Base-by-base conservation (phyloP, 30 jellyfish, hydroid and myxozoan species). In the Nemopilema nomurai region DNA sequence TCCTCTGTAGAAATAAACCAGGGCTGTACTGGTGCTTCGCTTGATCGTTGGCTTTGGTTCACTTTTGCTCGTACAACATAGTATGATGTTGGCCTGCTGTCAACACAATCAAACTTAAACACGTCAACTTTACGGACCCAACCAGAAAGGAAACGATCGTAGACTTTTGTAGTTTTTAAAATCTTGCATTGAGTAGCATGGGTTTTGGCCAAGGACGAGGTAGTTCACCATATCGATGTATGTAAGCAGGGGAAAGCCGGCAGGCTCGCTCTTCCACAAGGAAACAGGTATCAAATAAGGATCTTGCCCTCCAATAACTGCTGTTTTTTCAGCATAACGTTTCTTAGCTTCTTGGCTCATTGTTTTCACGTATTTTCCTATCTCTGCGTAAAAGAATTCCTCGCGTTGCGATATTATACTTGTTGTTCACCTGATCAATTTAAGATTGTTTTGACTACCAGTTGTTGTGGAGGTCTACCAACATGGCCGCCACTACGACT, bases 401-500 rank as follows among this genome's bases (percentile, higher is more conserved):
- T 64, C 18, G 31, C 6, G 74, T 64, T 64, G 6, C 6, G 74
- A 64, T 64, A 64, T 64, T 64, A 64, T 64, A 64, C 74, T 64
- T 64, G 74, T 64, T 64, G 74, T 64, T 64, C 74, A 64, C 74
- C 18, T 64, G 74, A 64, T 64, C 74, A 64, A 64, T 64, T 3
- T 64, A 64, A 64, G 18, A 64, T 64, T 64, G 74, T 64, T 64
- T 64, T 21, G 74, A 64, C 74, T 64, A 64, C 74, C 74, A 64
- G 74, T 64, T 3, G 74, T 64, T 64, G 74, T 19, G 74, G 74
- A 64, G 31, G 74, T 64, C 74, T 64, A 64, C 74, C 74, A 64
- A 64, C 74, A 64, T 64, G 74, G 74, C 74, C 74, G 74, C 74
- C 74, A 64, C 74, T 64, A 64, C 74, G 74, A 64, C 74, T 19